phyloP scores from a whole-genome alignment of 2,113 vertebrate species.

The Scatophagus argus region DNA sequence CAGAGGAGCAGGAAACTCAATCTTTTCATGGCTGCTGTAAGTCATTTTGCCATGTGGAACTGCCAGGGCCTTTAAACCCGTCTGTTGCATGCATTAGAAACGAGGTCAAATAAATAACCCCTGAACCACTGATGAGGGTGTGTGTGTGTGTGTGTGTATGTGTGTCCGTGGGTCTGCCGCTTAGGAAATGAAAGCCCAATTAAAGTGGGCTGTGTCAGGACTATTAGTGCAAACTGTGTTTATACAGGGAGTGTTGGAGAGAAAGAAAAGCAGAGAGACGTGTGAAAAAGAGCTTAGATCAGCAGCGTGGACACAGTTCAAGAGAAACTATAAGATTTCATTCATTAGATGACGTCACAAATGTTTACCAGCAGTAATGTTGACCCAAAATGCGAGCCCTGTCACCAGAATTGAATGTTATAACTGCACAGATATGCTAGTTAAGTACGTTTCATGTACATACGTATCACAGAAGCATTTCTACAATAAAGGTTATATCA shows the following conservation, averaged over 20 bases:
- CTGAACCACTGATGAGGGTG: neutral
- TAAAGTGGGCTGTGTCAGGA: constrained; percentile 60
- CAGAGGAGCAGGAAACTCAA: constrained; percentile 52
- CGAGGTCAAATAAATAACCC: constrained; percentile 45
- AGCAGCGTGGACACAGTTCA: constrained; percentile 27
- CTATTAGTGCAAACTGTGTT: constrained; percentile 66
- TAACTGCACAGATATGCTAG: too few species aligned
- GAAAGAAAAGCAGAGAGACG: constrained; percentile 60
- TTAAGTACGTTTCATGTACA: too few species aligned
- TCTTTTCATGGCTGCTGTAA: constrained; percentile 57
- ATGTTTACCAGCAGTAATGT: neutral
- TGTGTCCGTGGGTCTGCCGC: constrained; percentile 6
- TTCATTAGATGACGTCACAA: neutral
- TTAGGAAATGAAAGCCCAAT: constrained; percentile 67
- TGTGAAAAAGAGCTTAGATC: constrained; percentile 54
- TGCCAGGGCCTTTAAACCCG: constrained; percentile 53
- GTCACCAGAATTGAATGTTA: too few species aligned
- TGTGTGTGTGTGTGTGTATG: constrained; percentile 27
- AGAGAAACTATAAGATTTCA: neutral
- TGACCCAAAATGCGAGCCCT: neutral
- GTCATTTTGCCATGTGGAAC: constrained; percentile 46
- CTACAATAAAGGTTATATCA: too few species aligned
- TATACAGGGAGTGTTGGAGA: constrained; percentile 45
- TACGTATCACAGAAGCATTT: too few species aligned
- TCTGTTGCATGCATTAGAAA: constrained; percentile 66